Evolutionary conservation across 2,888 invertebrate species (phyloP).

Genomic region (Acanthopleura granulata): DNA sequence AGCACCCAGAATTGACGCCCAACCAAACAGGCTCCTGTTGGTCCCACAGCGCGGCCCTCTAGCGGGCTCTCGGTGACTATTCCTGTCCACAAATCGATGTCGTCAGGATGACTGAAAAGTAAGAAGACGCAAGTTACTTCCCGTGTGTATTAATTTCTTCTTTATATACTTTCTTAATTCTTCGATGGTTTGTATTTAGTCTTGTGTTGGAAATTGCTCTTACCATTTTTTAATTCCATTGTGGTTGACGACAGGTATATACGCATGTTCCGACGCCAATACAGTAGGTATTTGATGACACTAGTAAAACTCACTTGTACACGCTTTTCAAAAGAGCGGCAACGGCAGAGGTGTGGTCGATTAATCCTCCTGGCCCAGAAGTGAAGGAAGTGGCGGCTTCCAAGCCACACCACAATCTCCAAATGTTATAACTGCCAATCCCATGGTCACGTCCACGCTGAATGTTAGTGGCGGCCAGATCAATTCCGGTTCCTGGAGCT

Average conservation of each 20-base stretch:
- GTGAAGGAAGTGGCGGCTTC: not conserved
- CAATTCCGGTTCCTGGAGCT: not conserved
- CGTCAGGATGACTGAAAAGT: not conserved
- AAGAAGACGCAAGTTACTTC: not conserved
- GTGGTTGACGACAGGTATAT: too few species aligned
- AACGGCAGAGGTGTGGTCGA: not conserved
- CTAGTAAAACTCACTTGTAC: too few species aligned
- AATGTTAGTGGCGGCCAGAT: slow-evolving; percentile 16
- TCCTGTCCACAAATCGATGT: slow-evolving; percentile 12
- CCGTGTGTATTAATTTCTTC: too few species aligned
- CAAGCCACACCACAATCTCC: not conserved
- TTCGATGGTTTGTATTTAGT: too few species aligned
- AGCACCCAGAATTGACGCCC: not conserved
- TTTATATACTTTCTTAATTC: too few species aligned
- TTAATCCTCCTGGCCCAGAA: not conserved
- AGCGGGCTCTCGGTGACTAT: slow-evolving; percentile 1
- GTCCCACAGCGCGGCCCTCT: not conserved
- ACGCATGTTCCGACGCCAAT: too few species aligned
- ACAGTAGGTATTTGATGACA: too few species aligned
- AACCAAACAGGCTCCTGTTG: slow-evolving; percentile 1
- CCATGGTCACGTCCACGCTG: slow-evolving; percentile 21
- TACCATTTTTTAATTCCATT: too few species aligned
- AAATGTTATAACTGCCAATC: not conserved
- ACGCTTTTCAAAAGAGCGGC: not conserved
- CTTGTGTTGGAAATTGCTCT: too few species aligned